Evolutionary conservation across 2,113 vertebrate species (phyloP).

Genomic region (Arizona elegans): DNA sequence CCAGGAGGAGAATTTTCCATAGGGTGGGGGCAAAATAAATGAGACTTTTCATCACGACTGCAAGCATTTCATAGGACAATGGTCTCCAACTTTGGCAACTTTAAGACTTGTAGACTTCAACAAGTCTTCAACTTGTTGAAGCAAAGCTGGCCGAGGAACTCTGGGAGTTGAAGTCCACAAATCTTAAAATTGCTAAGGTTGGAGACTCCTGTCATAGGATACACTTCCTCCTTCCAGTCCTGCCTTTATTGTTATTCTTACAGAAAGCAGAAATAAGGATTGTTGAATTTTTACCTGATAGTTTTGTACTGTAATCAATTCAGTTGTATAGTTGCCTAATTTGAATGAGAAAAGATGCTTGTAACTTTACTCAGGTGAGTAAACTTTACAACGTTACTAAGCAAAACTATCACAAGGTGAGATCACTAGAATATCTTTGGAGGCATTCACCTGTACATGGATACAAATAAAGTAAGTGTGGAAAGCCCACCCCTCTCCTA

Average conservation of each 20-base stretch:
- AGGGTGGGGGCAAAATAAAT: background rate
- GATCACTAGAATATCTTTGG: background rate
- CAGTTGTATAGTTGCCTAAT: background rate
- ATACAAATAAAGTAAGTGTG: background rate
- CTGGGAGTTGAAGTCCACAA: no score
- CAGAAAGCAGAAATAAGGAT: background rate
- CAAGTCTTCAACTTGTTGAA: no score
- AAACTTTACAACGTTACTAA: background rate
- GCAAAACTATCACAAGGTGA: background rate
- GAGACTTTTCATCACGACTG: background rate
- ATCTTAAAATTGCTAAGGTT: no score
- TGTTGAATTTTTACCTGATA: background rate
- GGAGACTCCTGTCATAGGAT: no score
- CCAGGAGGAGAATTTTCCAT: background rate
- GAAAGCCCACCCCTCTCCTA: no score
- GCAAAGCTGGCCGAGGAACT: no score
- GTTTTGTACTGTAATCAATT: background rate
- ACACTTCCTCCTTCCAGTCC: background rate
- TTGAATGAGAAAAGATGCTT: background rate
- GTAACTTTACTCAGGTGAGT: background rate
- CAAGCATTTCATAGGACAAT: background rate
- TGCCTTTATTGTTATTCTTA: background rate
- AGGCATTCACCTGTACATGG: background rate
- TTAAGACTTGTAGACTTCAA: no score
- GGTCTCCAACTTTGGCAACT: no score